Conservation (phyloP, 1,140 invertebrate genomes). For the Oryzaephilus surinamensis region DNA sequence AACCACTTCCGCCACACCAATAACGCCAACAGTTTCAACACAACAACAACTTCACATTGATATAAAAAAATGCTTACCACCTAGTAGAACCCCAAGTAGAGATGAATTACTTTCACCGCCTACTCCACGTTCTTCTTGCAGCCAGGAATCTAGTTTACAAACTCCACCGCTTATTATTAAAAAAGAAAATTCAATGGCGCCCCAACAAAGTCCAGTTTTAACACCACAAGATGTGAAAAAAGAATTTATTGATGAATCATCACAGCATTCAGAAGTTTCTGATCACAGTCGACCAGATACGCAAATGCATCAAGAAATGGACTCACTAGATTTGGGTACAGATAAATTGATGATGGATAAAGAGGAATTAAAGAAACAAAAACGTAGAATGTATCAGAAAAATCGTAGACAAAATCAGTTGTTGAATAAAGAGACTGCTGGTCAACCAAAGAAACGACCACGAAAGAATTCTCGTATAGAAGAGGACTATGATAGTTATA, state of each 20-base stretch:
- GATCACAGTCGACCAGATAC: constrained; percentile 46
- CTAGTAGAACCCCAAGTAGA: constrained; percentile 31
- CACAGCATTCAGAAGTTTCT: constrained; percentile 47
- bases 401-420: constrained; percentile 58
- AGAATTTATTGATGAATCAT: constrained; percentile 48
- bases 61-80: constrained; percentile 30
- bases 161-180: constrained; percentile 31
- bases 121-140: constrained; percentile 30
- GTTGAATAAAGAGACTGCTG: constrained; percentile 34
- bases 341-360: constrained; percentile 28
- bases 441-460: constrained; percentile 64
- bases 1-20: constrained; percentile 9
- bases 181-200: constrained; percentile 23
- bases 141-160: constrained; percentile 34
- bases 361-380: constrained; percentile 63
- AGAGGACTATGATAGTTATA: constrained; percentile 84
- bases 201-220: constrained; percentile 27
- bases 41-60: constrained; percentile 32
- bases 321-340: constrained; percentile 23
- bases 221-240: constrained; percentile 47
- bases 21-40: constrained; percentile 7
- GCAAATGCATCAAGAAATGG: constrained; percentile 46
- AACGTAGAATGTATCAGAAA: constrained; percentile 72
- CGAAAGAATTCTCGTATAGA: constrained; percentile 75
- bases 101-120: constrained; percentile 35